Conservation (phyloP, 2,888 invertebrate species). For the Syrphus vitripennis region DNA sequence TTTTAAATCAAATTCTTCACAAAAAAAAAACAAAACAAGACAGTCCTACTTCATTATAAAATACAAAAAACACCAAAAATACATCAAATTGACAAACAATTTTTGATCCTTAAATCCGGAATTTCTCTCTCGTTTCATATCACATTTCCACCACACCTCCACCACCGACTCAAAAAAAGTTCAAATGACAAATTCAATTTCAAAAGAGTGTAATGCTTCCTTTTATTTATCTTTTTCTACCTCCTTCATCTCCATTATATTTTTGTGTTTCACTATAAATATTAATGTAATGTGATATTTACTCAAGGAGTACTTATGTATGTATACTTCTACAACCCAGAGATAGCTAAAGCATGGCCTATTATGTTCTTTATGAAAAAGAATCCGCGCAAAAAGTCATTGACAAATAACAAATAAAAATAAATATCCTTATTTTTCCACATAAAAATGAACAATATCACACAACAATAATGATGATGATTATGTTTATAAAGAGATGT, state of each 20-base stretch:
- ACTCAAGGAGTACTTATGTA: neutral
- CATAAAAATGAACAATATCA: slow-evolving; percentile 12
- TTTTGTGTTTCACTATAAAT: neutral
- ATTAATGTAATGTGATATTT: slow-evolving; percentile 39
- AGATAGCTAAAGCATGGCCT: neutral
- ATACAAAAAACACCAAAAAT: neutral
- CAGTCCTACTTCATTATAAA: neutral
- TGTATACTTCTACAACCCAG: neutral
- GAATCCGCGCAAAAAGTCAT: slow-evolving; percentile 59
- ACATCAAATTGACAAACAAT: slow-evolving; percentile 17
- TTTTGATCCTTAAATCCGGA: slow-evolving; percentile 6
- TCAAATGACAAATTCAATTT: slow-evolving; percentile 39
- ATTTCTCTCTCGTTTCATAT: slow-evolving; percentile 28
- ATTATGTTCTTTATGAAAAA: slow-evolving; percentile 7
- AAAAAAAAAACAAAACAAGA: neutral
- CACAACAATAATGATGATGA: neutral
- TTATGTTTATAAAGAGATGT: neutral
- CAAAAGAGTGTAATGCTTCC: slow-evolving; percentile 31
- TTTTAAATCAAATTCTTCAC: neutral
- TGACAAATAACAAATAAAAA: slow-evolving; percentile 45
- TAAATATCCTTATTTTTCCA: slow-evolving; percentile 38
- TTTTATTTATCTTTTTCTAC: slow-evolving; percentile 27
- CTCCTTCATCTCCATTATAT: neutral
- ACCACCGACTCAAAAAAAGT: neutral
- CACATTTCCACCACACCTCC: neutral